These are phyloP conservation scores for Lophotriccus pileatus DNA, from an alignment of 2,797 vertebrate species.

Conservation along the genomic window DNA sequence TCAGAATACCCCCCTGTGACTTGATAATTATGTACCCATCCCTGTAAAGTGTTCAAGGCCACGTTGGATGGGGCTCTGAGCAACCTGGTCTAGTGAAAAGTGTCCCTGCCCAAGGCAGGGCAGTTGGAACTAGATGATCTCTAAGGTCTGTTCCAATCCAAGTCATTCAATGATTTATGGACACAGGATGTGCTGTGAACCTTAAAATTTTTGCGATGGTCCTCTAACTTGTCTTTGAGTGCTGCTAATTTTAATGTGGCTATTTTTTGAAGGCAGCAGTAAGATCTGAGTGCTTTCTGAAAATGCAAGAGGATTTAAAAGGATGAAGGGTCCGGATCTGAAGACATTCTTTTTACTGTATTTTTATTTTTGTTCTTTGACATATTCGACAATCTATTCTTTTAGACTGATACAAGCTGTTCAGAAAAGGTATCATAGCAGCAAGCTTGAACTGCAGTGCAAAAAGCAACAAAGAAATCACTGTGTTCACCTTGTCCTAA, in stretches of 20 bases:
- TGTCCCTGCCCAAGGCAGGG: background rate
- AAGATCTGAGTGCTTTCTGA: background rate
- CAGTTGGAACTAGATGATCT: background rate
- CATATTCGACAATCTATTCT: rapidly evolving
- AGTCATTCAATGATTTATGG: background rate
- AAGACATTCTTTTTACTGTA: background rate
- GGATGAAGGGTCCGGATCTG: background rate
- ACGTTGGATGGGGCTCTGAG: background rate
- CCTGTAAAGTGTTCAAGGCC: background rate
- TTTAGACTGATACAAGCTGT: background rate
- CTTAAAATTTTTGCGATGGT: background rate
- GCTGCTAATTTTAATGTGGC: background rate
- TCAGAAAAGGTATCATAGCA: background rate
- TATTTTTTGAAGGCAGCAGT: background rate
- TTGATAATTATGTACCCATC: background rate
- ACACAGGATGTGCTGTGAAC: background rate
- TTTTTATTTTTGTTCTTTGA: background rate
- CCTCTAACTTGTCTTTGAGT: background rate
- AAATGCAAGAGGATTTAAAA: background rate
- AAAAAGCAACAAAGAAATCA: background rate
- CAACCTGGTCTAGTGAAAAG: background rate
- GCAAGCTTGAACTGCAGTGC: background rate
- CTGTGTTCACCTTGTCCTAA: background rate
- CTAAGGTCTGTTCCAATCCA: background rate
- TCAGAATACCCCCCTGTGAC: background rate